phyloP scores from a whole-genome alignment of 2,888 invertebrate species.

The Ypsolopha sequella region DNA sequence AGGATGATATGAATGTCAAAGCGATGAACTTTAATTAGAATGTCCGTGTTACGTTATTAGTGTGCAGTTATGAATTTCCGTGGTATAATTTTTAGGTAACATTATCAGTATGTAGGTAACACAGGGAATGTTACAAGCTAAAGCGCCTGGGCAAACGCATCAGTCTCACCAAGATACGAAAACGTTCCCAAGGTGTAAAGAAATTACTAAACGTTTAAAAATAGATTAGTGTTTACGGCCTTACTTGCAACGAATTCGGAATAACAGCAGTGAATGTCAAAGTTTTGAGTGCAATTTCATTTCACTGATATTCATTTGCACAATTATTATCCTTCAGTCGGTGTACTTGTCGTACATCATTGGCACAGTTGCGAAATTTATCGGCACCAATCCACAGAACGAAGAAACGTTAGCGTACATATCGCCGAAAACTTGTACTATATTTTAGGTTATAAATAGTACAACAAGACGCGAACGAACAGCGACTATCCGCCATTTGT shows the following conservation, averaged over 20 bases:
- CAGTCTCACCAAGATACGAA: conserved; percentile 63
- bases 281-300: conserved; percentile 69
- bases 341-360: conserved; percentile 59
- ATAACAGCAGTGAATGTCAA: conserved; percentile 70
- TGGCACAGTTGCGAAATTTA: conserved; percentile 61
- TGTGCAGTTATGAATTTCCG: conserved; percentile 50
- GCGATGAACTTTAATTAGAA: conserved; percentile 69
- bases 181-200: conserved; percentile 64
- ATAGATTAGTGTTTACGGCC: conserved; percentile 72
- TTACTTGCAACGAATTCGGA: conserved; percentile 70
- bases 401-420: conserved; percentile 67
- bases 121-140: conserved; percentile 52
- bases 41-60: conserved; percentile 67
- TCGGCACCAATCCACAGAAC: conserved; percentile 65
- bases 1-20: conserved; percentile 68
- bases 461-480: conserved; percentile 35
- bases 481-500: conserved; percentile 66
- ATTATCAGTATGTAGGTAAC: conserved; percentile 41
- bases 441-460: conserved; percentile 73
- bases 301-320: conserved; percentile 63
- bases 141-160: conserved; percentile 53
- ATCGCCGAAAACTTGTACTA: conserved; percentile 71
- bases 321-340: conserved; percentile 50
- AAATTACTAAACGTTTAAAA: conserved; percentile 71
- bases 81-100: conserved; percentile 30